Evolutionary conservation across 2,797 vertebrate genomes (phyloP).

Genomic region (Coregonus suidteri): DNA sequence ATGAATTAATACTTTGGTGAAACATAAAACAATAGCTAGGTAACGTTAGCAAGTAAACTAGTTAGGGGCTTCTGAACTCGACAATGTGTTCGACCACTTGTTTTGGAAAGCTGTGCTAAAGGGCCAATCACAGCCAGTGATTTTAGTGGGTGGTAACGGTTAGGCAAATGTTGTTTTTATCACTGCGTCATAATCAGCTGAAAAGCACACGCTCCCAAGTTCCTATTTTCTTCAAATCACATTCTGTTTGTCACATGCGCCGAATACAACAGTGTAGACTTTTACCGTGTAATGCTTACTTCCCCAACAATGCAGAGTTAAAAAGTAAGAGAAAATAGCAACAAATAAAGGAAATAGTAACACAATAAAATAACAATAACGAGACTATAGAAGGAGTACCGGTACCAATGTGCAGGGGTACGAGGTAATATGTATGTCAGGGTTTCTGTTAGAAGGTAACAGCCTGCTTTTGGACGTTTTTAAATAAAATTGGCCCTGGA

Average conservation of each 20-base stretch:
- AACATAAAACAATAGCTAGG: not conserved
- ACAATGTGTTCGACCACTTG: not conserved
- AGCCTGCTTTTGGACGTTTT: no score
- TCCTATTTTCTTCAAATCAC: constrained; percentile 21
- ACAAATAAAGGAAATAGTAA: no score
- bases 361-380: no score
- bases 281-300: not conserved
- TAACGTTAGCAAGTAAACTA: not conserved
- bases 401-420: no score
- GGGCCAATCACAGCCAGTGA: constrained; percentile 30
- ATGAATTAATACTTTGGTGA: not conserved
- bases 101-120: not conserved
- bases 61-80: not conserved
- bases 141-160: constrained; percentile 42
- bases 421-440: no score
- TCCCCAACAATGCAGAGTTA: not conserved
- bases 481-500: no score
- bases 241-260: not conserved
- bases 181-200: constrained; percentile 38
- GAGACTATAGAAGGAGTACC: no score
- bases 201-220: constrained; percentile 32
- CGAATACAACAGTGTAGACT: no score
- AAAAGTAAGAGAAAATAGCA: no score
- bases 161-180: constrained; percentile 30
- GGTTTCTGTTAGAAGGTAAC: no score